Base-by-base conservation (phyloP, 1,140 invertebrate species). In the Spodoptera litura region DNA sequence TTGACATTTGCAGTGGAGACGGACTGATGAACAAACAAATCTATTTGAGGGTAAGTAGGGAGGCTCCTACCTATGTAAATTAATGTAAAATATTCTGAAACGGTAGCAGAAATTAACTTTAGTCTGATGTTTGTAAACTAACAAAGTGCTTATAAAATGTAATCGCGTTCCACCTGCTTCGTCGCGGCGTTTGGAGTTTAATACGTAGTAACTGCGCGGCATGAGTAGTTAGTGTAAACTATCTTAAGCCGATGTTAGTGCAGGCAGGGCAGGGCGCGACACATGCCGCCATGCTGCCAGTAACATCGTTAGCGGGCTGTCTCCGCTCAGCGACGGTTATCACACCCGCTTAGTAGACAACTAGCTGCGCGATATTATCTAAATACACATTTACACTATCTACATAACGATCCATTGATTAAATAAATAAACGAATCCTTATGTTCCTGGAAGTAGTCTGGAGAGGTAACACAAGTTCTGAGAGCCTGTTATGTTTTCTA, bases 211-310 rank as follows among this genome's bases (percentile, higher is more conserved):
- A 61, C 27, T 64, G 61, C 15, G 52, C n/a, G 61, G 35, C n/a
- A 56, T 25, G 35, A 44, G 20, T 53, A 68, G 66, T 70, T 53
- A 70, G 66, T 5, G 12, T n/a, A 70, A 70, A 53, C 49, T 70
- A n/a, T 70, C 49, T 52, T 70, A 70, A 70, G 66, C 12, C 64
- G 49, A 20, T 38, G 66, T 51, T 8, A 68, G 64, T 53, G 66
- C 49, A 52, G 52, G 49, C 25, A 35, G n/a, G 20, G 70, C 52
- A 27, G 53, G 58, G 58, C 27, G 15, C 31, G 52, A 20, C 53
- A 20, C 27, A 27, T 38, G 64, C 11, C 11, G 11, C n/a, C 52
- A 53, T 11, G 52, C 52, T 13, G 15, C 25, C 8, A 10, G 38
- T 52, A 52, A 53, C 25, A 9, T 53, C 44, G 13, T 70, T 70